A percentile compares a stretch with the other conserved stretches of the same genome.
Conservation (phyloP, 2,888 invertebrate species). For the Melikaiella ostensackeni region DNA sequence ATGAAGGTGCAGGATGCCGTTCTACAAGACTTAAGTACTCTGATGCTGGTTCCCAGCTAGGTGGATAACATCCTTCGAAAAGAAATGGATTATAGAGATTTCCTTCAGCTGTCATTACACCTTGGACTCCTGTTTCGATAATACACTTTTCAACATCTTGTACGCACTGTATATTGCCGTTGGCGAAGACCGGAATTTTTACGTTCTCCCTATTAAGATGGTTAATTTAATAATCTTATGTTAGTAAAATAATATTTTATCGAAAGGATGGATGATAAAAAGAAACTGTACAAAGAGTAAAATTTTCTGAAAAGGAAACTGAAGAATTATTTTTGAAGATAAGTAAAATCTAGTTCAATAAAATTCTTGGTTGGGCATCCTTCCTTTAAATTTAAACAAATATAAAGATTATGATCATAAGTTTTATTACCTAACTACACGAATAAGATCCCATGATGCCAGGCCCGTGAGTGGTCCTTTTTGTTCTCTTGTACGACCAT, state of each 20-base stretch:
- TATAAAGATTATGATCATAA: background rate
- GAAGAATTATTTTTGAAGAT: no score
- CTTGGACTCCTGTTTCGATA: constrained; percentile 89
- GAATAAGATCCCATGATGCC: constrained; percentile 96
- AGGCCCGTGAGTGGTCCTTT: constrained; percentile 97
- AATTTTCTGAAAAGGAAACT: no score
- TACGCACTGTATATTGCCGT: constrained; percentile 97
- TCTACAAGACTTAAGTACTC: constrained; percentile 92
- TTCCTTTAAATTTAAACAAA: no score
- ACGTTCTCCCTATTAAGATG: constrained; percentile 84
- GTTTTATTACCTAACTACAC: constrained; percentile 86
- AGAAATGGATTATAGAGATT: constrained; percentile 98
- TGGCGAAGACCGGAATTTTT: constrained; percentile 96
- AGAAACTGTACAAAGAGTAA: background rate
- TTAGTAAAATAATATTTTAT: background rate
- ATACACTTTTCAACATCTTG: constrained; percentile 92
- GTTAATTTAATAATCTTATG: background rate
- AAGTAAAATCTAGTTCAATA: no score
- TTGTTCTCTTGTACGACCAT: constrained; percentile 96
- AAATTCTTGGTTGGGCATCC: no score
- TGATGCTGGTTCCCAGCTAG: constrained; percentile 92
- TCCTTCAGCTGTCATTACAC: constrained; percentile 96
- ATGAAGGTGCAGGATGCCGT: constrained; percentile 91
- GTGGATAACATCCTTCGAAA: constrained; percentile 88
- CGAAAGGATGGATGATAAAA: background rate